Evolutionary conservation across 2,888 invertebrate genomes (phyloP), one percentile per base, ranked within the genome.

Genomic region (Campoplex capitator): DNA sequence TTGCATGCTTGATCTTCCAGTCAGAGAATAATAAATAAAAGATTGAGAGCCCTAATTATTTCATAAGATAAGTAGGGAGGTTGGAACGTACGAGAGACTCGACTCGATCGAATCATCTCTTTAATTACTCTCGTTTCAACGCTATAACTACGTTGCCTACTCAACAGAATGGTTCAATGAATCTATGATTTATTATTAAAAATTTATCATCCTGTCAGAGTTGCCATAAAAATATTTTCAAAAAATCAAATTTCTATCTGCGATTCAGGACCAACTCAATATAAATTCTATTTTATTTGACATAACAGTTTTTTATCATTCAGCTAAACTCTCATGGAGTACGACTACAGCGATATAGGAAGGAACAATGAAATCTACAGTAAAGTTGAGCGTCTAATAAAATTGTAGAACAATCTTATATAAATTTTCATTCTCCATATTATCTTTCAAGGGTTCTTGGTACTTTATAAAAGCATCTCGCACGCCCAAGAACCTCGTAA

Each of bases 1-100:
- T 89, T 90, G 89, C 90, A 88, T 90, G 91, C 90, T 87, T 87
- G 88, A 88, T 88, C 84, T 84, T 88, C 88, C 28, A 51, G 13
- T 74, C 79, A 79, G 82, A 42, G 87, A 18, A 73, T 28, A 28
- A 54, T 45, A 54, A 32, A 35, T 13, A 73, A 32, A 56, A 23
- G 4, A 68, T 16, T 48, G n/a, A 74, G 71, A 87, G 85, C 88
- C 89, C 92, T 92, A 93, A 93, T 92, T 92, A 91, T 91, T 91
- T 92, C 93, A 91, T 92, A 92, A 91, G 91, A 89, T 58, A 89
- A 79, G 65, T 48, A 89, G 91, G 88, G 88, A 90, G 89, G 88
- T 82, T 86, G 65, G 42, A 91, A 89, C 89, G 91, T 91, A 91
- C 89, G n/a, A 18, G 51, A 51, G 18, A 6, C 51, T 51, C 86